Percentiles rank a stretch among this genome's conserved stretches.
These are phyloP conservation scores for Sterrhoptilus dennistouni DNA, from an alignment of 2,113 vertebrate genomes.

Conservation along the genomic window DNA sequence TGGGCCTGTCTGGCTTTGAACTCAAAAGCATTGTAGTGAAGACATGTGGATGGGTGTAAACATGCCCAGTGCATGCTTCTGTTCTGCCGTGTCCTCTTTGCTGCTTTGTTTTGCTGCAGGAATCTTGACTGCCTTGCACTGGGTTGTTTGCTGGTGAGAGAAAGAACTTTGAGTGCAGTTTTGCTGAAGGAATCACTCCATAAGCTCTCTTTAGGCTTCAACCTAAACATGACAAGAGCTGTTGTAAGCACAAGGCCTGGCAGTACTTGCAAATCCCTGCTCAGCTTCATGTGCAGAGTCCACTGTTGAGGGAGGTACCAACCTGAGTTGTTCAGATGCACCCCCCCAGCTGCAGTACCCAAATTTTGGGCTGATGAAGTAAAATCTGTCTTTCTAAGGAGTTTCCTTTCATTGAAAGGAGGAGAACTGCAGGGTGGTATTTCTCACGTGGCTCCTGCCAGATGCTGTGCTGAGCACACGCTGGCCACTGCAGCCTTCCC, in stretches of 20 bases:
- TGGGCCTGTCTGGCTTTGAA: neutral
- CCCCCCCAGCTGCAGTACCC: neutral
- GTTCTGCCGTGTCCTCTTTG: neutral
- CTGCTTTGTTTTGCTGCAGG: neutral
- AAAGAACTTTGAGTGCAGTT: neutral
- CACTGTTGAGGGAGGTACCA: fast-evolving
- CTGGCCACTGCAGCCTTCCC: neutral
- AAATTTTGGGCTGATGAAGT: neutral
- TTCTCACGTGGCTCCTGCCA: neutral
- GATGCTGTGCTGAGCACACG: neutral
- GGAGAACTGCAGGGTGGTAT: neutral
- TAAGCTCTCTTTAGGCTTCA: neutral
- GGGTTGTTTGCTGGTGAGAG: neutral
- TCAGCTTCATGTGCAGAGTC: fast-evolving
- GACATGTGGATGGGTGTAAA: neutral
- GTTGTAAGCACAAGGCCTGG: neutral
- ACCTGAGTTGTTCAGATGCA: fast-evolving
- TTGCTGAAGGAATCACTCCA: neutral
- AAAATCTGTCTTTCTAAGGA: neutral
- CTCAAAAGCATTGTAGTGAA: neutral
- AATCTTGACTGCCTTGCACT: neutral
- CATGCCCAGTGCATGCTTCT: fast-evolving
- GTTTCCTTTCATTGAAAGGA: neutral
- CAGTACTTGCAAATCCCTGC: neutral
- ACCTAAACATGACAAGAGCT: neutral